Percentiles rank a stretch among this genome's conserved stretches.
Conservation (phyloP, 1,140 invertebrate species). For the Nymphalis io region DNA sequence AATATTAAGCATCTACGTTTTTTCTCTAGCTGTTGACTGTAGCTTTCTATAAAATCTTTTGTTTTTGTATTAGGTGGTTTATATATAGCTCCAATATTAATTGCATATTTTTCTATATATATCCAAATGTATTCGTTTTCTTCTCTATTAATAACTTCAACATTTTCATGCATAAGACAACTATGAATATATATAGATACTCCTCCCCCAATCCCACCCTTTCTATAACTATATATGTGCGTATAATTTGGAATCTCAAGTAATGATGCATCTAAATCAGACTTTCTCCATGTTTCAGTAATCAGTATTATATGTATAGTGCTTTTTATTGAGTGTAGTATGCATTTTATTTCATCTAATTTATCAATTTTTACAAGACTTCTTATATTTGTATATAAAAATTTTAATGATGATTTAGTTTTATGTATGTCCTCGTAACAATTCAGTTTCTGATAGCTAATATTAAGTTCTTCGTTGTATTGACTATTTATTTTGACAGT, state of each 20-base stretch:
- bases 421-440: conserved; percentile 10
- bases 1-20: conserved; percentile 34
- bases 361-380: conserved; percentile 28
- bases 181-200: conserved; percentile 32
- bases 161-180: conserved; percentile 11
- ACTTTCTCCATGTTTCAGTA: conserved; percentile 34
- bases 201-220: conserved; percentile 26
- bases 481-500: not conserved
- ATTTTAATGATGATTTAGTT: conserved; percentile 25
- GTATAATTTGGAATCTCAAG: conserved; percentile 32
- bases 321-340: conserved; percentile 17
- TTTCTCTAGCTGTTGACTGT: conserved; percentile 20
- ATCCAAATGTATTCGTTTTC: conserved; percentile 32
- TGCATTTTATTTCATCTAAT: conserved; percentile 36
- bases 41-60: conserved; percentile 28
- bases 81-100: conserved; percentile 31
- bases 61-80: conserved; percentile 29
- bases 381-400: conserved; percentile 30
- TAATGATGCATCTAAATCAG: conserved; percentile 21
- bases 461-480: not conserved
- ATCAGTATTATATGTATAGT: conserved; percentile 29
- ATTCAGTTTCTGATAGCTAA: conserved; percentile 17
- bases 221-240: conserved; percentile 31
- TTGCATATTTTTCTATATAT: conserved; percentile 28
- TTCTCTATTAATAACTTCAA: not conserved